phyloP scores from a whole-genome alignment of 2,888 invertebrate genomes.

The Ormyrus labotus region DNA sequence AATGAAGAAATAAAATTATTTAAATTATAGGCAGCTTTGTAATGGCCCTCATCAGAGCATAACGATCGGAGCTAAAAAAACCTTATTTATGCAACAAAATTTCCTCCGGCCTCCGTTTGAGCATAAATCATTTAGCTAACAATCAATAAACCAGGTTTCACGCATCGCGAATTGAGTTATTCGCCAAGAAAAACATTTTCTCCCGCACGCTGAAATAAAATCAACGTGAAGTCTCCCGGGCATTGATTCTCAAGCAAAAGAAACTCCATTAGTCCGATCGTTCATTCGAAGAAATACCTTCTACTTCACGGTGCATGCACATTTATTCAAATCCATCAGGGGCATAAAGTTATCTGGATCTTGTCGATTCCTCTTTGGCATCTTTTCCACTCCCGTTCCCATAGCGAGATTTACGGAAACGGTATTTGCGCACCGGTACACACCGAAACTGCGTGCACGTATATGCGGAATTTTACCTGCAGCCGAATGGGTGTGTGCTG shows the following conservation, averaged over 20 bases:
- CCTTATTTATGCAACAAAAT: no score
- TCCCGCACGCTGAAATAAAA: background rate
- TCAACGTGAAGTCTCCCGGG: conserved; percentile 22
- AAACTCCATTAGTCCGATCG: conserved; percentile 44
- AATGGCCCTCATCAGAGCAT: no score
- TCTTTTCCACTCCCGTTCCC: conserved; percentile 30
- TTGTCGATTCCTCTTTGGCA: conserved; percentile 40
- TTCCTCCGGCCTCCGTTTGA: no score
- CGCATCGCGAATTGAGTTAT: background rate
- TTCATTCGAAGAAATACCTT: conserved; percentile 45
- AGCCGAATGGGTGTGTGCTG: no score
- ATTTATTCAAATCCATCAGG: conserved; percentile 52
- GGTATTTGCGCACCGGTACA: background rate
- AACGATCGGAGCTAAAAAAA: no score
- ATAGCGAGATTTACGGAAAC: background rate
- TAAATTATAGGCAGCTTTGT: no score
- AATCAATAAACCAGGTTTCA: background rate
- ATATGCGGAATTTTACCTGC: no score
- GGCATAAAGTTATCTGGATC: conserved; percentile 39
- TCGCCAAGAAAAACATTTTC: conserved; percentile 28
- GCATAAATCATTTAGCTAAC: no score
- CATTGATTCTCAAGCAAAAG: conserved; percentile 34
- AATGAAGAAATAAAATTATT: no score
- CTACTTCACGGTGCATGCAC: conserved; percentile 45
- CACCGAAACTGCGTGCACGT: no score